Evolutionary conservation across 2,797 vertebrate species (phyloP), one percentile per base, ranked within the genome.

Genomic region (Sciurus vulgaris): DNA sequence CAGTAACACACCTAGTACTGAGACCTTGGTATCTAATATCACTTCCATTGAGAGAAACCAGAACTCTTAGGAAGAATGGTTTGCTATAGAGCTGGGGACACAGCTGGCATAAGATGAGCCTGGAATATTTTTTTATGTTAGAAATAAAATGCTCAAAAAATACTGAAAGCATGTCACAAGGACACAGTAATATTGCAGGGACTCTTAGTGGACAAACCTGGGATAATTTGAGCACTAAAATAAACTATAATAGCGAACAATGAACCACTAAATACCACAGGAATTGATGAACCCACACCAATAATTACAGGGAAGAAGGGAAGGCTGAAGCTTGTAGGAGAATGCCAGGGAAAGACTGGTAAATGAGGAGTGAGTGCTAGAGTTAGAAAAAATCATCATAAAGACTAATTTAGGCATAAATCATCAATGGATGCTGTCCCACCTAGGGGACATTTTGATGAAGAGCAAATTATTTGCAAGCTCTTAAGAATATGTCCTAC

Each of bases 131-230:
- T 24, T 59, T 72, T 56, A 67, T 33, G 35, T 51, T 95, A 22
- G 10, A 89, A 93, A 56, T 70, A 95, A 94, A 77, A 76, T 86
- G 69, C 30, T 86, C 30, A 77, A 96, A 89, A 78, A 86, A 56
- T 41, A 74, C 70, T 44, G 44, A 83, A 4, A 67, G 11, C 51
- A 73, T 65, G 44, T 63, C 30, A 93, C 30, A 69, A 91, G 49
- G 41, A 79, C 33, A 89, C 28, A 79, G 13, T 33, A 91, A 47
- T 83, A 59, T 33, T 89, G 22, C 79, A 92, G 22, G 26, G 13
- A 24, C n/a, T 38, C 17, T 38, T 85, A 89, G 12, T 74, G 56
- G 49, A 81, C 49, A 94, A 82, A 83, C 61, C 18, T 85, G 20
- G 24, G 56, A 65, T 10, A 89, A 76, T 70, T 65, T 72, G 24